Conservation (phyloP, 1,140 invertebrate species). For the Bombus balteatus region DNA sequence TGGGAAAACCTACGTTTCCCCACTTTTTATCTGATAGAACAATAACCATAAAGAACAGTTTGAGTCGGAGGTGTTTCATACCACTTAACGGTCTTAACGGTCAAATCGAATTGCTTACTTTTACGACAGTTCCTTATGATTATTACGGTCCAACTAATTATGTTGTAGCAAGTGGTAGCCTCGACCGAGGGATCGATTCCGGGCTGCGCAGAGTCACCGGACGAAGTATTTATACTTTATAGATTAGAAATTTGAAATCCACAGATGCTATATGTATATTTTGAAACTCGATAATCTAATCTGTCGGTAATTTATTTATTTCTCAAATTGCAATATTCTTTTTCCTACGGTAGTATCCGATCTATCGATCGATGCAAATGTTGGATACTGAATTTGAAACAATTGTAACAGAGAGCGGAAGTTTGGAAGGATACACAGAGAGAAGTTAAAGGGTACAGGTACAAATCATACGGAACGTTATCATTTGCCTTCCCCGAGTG, state of each 20-base stretch:
- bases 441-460: background rate
- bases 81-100: too few species aligned
- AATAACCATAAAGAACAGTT: too few species aligned
- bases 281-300: background rate
- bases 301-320: background rate
- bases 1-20: too few species aligned
- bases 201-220: too few species aligned
- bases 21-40: too few species aligned
- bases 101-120: too few species aligned
- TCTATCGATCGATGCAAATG: background rate
- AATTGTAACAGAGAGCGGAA: background rate
- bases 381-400: background rate
- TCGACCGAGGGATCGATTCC: too few species aligned
- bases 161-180: too few species aligned
- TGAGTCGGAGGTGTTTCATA: too few species aligned
- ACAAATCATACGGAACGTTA: slow-evolving; percentile 27
- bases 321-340: background rate
- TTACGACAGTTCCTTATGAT: too few species aligned
- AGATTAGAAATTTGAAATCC: background rate
- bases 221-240: background rate
- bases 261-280: background rate
- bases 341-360: background rate
- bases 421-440: background rate
- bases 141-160: too few species aligned
- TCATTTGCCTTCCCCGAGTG: slow-evolving; percentile 19